phyloP scores from a whole-genome alignment of 2,113 vertebrate genomes.

The Passer montanus region DNA sequence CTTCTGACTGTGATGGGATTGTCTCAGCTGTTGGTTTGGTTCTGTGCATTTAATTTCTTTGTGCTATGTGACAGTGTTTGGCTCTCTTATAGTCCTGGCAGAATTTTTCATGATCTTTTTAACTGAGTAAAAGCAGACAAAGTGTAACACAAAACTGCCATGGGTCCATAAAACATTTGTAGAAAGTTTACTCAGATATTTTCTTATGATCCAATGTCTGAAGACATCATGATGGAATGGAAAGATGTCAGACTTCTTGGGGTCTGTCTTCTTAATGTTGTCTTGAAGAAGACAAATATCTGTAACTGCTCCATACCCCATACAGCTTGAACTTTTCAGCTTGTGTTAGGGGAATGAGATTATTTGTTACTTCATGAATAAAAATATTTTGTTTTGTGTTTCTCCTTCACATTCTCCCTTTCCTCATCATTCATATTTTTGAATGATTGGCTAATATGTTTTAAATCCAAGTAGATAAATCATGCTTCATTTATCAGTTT shows the following conservation, averaged over 20 bases:
- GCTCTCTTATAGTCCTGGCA: background rate
- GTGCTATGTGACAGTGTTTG: background rate
- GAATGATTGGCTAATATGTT: background rate
- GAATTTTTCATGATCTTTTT: slow-evolving; percentile 11
- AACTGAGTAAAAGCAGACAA: background rate
- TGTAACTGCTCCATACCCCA: background rate
- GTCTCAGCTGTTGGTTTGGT: slow-evolving; percentile 18
- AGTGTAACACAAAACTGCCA: slow-evolving; percentile 3
- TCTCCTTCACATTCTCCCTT: background rate
- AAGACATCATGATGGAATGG: background rate
- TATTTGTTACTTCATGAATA: slow-evolving; percentile 6
- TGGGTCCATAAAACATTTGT: background rate
- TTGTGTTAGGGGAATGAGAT: background rate
- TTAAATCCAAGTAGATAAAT: slow-evolving; percentile 14
- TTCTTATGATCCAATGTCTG: background rate
- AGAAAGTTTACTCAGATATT: background rate
- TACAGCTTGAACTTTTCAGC: slow-evolving; percentile 12
- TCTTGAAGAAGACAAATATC: background rate
- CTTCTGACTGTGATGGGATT: background rate
- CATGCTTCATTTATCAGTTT: slow-evolving; percentile 30
- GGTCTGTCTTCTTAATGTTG: background rate
- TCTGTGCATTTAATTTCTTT: slow-evolving; percentile 6
- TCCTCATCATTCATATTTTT: background rate
- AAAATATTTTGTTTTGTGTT: background rate
- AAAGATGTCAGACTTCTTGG: slow-evolving; percentile 1